Conservation (phyloP, 2,888 invertebrate species). For the Mesoligia furuncula region DNA sequence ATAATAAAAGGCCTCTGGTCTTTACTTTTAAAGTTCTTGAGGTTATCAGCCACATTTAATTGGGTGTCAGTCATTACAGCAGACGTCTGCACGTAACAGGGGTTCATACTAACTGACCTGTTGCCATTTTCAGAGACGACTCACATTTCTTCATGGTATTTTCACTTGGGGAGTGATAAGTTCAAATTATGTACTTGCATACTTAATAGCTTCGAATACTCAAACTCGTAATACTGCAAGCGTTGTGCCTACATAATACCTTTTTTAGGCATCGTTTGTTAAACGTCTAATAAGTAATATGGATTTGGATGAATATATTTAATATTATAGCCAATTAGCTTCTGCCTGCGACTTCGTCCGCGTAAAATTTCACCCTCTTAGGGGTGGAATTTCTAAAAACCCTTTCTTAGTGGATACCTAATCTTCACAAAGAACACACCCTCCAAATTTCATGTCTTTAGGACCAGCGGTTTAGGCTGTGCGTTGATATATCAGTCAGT, state of each 20-base stretch:
- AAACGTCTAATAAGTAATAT: background rate
- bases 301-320: background rate
- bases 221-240: background rate
- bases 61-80: slow-evolving; percentile 60
- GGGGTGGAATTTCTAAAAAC: too few species aligned
- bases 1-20: slow-evolving; percentile 48
- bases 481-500: too few species aligned
- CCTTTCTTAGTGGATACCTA: too few species aligned
- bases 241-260: background rate
- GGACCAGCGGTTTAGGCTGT: too few species aligned
- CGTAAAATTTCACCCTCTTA: too few species aligned
- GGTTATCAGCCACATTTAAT: slow-evolving; percentile 58
- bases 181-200: slow-evolving; percentile 44
- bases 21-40: slow-evolving; percentile 47
- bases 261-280: background rate
- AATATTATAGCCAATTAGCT: too few species aligned
- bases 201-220: background rate
- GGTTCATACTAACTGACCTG: slow-evolving; percentile 49
- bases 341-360: too few species aligned
- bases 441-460: too few species aligned
- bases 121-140: slow-evolving; percentile 55
- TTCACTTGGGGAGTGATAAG: slow-evolving; percentile 53
- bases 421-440: too few species aligned
- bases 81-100: slow-evolving; percentile 39
- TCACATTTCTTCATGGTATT: slow-evolving; percentile 58